These are phyloP conservation scores for Trachelus stipa DNA, from an alignment of 2,888 invertebrate species.

Conservation along the genomic window DNA sequence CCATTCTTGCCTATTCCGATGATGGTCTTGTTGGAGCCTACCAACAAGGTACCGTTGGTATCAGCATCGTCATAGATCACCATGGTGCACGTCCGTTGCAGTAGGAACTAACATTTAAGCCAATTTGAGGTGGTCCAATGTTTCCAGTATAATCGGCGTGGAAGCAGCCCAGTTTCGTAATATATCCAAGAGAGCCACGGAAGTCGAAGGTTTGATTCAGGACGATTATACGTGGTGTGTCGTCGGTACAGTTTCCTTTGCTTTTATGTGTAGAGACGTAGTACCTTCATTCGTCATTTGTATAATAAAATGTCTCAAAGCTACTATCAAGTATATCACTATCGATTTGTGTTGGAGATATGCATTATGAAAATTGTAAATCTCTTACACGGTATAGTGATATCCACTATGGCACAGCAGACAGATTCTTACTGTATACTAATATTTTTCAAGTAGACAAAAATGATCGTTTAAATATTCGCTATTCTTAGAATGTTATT, in stretches of 20 bases:
- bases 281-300: background rate
- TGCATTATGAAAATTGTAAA: too few species aligned
- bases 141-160: background rate
- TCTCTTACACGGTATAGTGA: too few species aligned
- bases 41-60: background rate
- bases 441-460: too few species aligned
- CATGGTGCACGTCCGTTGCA: background rate
- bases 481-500: too few species aligned
- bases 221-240: background rate
- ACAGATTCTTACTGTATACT: too few species aligned
- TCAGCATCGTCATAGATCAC: background rate
- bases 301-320: background rate
- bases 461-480: too few species aligned
- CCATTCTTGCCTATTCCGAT: background rate
- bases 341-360: too few species aligned
- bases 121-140: background rate
- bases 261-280: background rate
- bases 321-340: too few species aligned
- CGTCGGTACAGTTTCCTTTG: background rate
- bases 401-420: too few species aligned
- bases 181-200: background rate
- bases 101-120: background rate
- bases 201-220: background rate
- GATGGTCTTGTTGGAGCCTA: background rate
- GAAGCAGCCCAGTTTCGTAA: background rate